Conservation (phyloP, 2,797 vertebrate species). For the Periparus ater region DNA sequence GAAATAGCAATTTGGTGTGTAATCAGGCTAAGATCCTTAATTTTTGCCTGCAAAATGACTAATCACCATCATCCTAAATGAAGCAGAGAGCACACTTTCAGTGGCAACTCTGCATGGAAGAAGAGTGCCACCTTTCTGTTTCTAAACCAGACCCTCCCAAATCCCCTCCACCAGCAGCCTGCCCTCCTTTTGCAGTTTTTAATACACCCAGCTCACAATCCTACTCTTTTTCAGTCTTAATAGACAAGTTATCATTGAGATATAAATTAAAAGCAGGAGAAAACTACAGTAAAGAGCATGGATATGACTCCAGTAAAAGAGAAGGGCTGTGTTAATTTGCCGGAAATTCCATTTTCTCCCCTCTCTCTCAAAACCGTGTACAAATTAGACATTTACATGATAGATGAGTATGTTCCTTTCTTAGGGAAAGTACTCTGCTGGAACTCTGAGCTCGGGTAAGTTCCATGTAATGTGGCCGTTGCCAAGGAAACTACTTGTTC, state of each 20-base stretch:
- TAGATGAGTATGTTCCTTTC: constrained; percentile 63
- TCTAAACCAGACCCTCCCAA: background rate
- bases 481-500: constrained; percentile 59
- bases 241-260: background rate
- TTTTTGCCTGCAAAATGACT: constrained; percentile 27
- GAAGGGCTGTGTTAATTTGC: background rate
- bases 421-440: constrained; percentile 59
- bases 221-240: background rate
- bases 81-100: constrained; percentile 1
- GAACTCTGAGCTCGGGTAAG: constrained; percentile 42
- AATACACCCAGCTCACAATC: background rate
- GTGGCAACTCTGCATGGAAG: constrained; percentile 5
- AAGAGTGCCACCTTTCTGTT: constrained; percentile 60
- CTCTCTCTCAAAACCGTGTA: constrained; percentile 56
- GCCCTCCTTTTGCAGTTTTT: background rate
- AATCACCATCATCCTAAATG: background rate
- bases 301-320: background rate
- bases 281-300: background rate
- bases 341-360: constrained; percentile 48
- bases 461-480: constrained; percentile 44
- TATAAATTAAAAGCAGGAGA: background rate
- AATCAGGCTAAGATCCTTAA: background rate
- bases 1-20: background rate
- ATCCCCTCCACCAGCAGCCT: background rate
- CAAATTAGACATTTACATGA: constrained; percentile 71